Conservation (phyloP, 2,888 invertebrate species). For the Meghimatium bilineatum region DNA sequence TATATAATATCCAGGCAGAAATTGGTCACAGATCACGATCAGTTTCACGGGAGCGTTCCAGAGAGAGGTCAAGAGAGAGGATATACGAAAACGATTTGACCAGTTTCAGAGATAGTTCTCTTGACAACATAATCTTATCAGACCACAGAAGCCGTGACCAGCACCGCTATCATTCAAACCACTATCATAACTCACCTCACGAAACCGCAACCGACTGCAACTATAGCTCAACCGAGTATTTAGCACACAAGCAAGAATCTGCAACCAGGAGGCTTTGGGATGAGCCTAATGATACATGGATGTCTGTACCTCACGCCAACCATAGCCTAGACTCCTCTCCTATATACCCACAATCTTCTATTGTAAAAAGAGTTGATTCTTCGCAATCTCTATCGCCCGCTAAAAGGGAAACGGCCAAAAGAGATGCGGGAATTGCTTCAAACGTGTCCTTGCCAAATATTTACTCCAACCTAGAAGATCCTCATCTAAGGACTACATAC, state of each 20-base stretch:
- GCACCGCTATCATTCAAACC: constrained; percentile 6
- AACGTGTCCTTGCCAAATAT: constrained; percentile 71
- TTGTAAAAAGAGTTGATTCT: constrained; percentile 50
- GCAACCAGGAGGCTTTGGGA: constrained; percentile 59
- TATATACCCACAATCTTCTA: constrained; percentile 43
- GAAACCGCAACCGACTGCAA: constrained; percentile 41
- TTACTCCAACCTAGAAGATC: constrained; percentile 60
- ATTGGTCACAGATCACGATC: constrained; percentile 2
- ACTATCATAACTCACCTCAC: not conserved
- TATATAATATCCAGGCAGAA: not conserved
- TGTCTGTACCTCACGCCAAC: constrained; percentile 24
- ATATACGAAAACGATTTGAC: not conserved
- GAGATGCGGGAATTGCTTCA: constrained; percentile 62
- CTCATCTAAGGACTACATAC: constrained; percentile 45
- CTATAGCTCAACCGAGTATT: constrained; percentile 74
- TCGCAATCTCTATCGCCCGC: constrained; percentile 48
- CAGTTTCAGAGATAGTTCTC: not conserved
- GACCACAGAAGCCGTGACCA: constrained; percentile 24
- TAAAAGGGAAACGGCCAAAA: constrained; percentile 31
- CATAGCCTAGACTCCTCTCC: constrained; percentile 20
- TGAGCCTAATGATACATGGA: constrained; percentile 53
- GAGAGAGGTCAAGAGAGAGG: constrained; percentile 37
- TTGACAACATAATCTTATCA: constrained; percentile 17
- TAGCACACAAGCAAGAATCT: constrained; percentile 75
- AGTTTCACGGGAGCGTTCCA: constrained; percentile 12